phyloP scores from a whole-genome alignment of 2,797 vertebrate genomes.

The Spheniscus humboldti region DNA sequence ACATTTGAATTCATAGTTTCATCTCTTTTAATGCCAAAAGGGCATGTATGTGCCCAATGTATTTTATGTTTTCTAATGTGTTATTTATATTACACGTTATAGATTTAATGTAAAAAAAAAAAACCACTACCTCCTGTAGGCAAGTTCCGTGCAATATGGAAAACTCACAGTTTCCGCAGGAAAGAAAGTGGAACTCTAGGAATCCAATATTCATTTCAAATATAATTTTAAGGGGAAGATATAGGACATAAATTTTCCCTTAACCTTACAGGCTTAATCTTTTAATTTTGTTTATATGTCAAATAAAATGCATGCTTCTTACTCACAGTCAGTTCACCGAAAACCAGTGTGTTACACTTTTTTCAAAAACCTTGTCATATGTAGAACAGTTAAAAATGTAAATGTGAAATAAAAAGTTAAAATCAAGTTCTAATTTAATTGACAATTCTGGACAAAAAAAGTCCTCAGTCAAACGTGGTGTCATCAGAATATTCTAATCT shows the following conservation, averaged over 20 bases:
- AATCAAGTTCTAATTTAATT: neutral
- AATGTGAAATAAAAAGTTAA: neutral
- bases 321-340: neutral
- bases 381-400: neutral
- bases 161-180: neutral
- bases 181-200: neutral
- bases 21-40: neutral
- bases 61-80: neutral
- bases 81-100: neutral
- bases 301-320: neutral
- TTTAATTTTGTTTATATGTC: neutral
- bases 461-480: neutral
- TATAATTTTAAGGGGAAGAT: neutral
- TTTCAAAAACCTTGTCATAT: neutral
- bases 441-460: neutral
- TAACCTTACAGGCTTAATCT: neutral
- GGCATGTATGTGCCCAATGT: neutral
- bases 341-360: neutral
- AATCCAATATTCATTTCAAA: neutral
- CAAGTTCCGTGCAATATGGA: neutral
- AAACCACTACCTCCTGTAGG: neutral
- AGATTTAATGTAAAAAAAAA: neutral
- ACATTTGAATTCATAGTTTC: neutral
- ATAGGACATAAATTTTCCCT: neutral
- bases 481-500: neutral